phyloP scores from a whole-genome alignment of 2,113 vertebrate species.

The Pedionomus torquatus region DNA sequence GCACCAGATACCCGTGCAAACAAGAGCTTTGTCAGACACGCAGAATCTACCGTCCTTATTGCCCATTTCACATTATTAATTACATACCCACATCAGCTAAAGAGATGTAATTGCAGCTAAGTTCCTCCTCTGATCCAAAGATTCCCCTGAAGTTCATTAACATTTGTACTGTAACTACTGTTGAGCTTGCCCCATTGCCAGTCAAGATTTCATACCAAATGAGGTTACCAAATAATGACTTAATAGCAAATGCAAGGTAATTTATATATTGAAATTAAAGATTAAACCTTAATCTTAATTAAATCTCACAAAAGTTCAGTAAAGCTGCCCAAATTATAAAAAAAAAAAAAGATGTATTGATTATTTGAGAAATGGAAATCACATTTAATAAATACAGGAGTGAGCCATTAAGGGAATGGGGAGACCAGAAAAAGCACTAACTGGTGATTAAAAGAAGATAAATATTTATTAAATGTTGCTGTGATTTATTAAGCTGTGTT shows the following conservation, averaged over 20 bases:
- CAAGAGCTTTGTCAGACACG: background rate
- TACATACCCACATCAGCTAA: background rate
- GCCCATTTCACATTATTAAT: background rate
- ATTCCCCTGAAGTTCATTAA: conserved; percentile 36
- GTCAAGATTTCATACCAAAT: conserved; percentile 45
- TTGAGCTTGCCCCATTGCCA: conserved; percentile 28
- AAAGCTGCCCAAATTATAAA: conserved; percentile 64
- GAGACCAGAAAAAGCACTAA: conserved; percentile 70
- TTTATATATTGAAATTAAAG: conserved; percentile 73
- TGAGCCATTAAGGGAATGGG: conserved; percentile 68
- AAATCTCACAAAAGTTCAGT: conserved; percentile 72
- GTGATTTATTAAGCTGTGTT: conserved; percentile 78
- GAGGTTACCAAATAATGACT: conserved; percentile 62
- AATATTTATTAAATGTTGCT: conserved; percentile 80
- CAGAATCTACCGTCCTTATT: background rate
- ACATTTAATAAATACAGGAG: conserved; percentile 74
- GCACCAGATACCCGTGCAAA: background rate
- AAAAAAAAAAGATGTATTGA: conserved; percentile 74
- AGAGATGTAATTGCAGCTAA: background rate
- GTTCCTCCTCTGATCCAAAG: background rate
- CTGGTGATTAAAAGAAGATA: conserved; percentile 78
- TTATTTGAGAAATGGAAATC: conserved; percentile 75
- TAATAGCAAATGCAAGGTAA: conserved; percentile 45
- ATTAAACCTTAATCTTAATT: conserved; percentile 77
- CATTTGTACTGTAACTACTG: conserved; percentile 17